Base-by-base conservation (phyloP, 2,113 vertebrate genomes). In the Melanostigma gelatinosum region DNA sequence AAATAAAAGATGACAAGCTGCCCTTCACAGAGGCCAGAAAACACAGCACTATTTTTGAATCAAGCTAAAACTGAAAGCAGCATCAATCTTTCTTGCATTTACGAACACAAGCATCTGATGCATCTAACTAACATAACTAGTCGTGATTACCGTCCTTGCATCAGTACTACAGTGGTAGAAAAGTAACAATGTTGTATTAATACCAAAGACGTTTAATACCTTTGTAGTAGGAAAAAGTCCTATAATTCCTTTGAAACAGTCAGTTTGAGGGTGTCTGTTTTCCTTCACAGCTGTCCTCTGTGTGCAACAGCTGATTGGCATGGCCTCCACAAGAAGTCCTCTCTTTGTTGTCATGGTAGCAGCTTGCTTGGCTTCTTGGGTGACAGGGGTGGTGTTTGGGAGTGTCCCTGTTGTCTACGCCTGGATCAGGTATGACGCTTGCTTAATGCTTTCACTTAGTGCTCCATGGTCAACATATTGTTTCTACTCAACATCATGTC, bases 301-400 rank as follows among this genome's bases (percentile, higher is more conserved):
- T 77, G 60, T 94, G 52, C 94, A 95, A 77, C 90, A 87, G 24
- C 58, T 86, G 50, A 73, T 88, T 38, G 89, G 90, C 0, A 24
- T 63, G 9, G 34, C 46, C 32, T 88, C 88, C 24, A 90, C 71
- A 36, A 50, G 80, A 80, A 68, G 67, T 29, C 1, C 18, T 29
- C 8, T 79, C 11, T 92, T 89, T 66, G 60, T 76, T 40, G 72
- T 86, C 68, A 75, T 92, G 69, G 85, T 77, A 40, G 20, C 79
- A 11, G 92, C 64, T 1, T 95, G 93, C 52, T 57, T 91, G 75
- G 44, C 79, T 32, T 93, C 91, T 12, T 95, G 95, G 95, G 52
- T 89, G 48, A 92, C 89, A 7, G 95, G 95, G 32, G 7, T 87
- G 38, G 84, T 94, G 77, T 94, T 94, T 50, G 95, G 94, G 36